Evolutionary conservation across 2,113 vertebrate genomes (phyloP).

Genomic region (Phylloscopus whistleri): DNA sequence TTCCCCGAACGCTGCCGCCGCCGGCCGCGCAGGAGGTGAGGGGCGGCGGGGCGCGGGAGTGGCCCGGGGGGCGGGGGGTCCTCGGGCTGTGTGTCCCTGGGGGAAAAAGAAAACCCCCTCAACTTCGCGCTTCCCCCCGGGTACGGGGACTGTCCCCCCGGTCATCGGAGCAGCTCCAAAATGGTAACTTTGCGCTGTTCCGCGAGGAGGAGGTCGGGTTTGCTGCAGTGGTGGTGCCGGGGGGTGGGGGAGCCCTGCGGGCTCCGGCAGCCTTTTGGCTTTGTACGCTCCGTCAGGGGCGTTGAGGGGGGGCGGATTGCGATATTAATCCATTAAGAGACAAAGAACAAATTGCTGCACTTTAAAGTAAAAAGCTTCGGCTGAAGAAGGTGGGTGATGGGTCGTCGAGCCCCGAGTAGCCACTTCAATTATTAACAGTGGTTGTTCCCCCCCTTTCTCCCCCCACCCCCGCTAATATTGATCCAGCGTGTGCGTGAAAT

Average conservation of each 20-base stretch:
- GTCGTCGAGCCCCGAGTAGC: slow-evolving; percentile 34
- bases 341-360: slow-evolving; percentile 70
- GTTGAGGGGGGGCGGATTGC: not conserved
- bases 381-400: slow-evolving; percentile 64
- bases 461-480: slow-evolving; percentile 1
- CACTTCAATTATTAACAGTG: slow-evolving; percentile 60
- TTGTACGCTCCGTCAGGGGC: slow-evolving; percentile 66
- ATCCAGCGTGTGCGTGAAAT: slow-evolving; percentile 20
- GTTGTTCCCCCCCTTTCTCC: not conserved
- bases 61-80: not conserved
- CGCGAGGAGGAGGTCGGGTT: slow-evolving; percentile 19
- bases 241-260: slow-evolving; percentile 21
- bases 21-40: not conserved
- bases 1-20: too few relatives aligned
- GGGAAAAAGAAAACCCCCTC: not conserved
- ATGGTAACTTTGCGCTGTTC: slow-evolving; percentile 61
- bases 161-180: slow-evolving; percentile 34
- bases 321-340: slow-evolving; percentile 67
- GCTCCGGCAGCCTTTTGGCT: slow-evolving; percentile 52
- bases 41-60: not conserved
- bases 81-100: not conserved
- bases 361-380: slow-evolving; percentile 61
- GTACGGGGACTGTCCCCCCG: not conserved
- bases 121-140: not conserved
- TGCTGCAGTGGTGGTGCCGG: slow-evolving; percentile 49